A percentile compares a stretch with the other conserved stretches of the same genome.
Conservation (phyloP, 2,888 invertebrate genomes). For the Petrophora chlorosata region DNA sequence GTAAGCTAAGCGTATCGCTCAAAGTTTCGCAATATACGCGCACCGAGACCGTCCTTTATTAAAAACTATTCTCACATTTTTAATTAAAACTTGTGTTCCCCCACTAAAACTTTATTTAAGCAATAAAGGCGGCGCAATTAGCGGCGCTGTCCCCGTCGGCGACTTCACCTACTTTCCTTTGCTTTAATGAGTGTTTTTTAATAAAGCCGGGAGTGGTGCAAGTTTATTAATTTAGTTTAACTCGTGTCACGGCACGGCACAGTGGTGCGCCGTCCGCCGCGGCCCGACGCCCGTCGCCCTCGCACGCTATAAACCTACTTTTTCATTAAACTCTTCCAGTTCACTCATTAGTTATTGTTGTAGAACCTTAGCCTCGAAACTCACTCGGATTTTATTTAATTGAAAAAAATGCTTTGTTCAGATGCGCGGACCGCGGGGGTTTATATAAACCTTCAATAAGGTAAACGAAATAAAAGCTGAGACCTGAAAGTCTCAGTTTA, state of each 20-base stretch:
- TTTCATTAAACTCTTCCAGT: constrained; percentile 51
- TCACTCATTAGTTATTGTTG: constrained; percentile 13
- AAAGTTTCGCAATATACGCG: constrained; percentile 84
- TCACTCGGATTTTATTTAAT: neutral
- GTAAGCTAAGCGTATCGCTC: constrained; percentile 80
- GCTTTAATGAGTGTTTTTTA: constrained; percentile 84
- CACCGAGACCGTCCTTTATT: constrained; percentile 80
- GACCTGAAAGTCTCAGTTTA: too few species aligned
- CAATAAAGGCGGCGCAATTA: constrained; percentile 84
- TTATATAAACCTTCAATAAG: too few species aligned
- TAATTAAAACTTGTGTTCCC: constrained; percentile 84
- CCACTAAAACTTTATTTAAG: constrained; percentile 84
- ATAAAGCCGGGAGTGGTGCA: constrained; percentile 80
- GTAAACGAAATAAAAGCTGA: too few species aligned
- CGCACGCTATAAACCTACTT: constrained; percentile 59
- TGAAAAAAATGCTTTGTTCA: too few species aligned
- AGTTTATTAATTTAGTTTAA: constrained; percentile 83
- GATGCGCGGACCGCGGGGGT: too few species aligned
- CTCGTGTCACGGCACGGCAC: constrained; percentile 71
- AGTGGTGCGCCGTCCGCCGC: neutral
- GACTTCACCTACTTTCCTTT: constrained; percentile 82
- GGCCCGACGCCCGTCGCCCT: constrained; percentile 17
- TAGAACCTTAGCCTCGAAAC: neutral
- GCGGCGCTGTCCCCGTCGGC: constrained; percentile 82
- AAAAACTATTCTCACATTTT: constrained; percentile 84